Evolutionary conservation across 2,797 vertebrate genomes (phyloP), one percentile per base, ranked within the genome.

Genomic region (Anguilla megastoma): DNA sequence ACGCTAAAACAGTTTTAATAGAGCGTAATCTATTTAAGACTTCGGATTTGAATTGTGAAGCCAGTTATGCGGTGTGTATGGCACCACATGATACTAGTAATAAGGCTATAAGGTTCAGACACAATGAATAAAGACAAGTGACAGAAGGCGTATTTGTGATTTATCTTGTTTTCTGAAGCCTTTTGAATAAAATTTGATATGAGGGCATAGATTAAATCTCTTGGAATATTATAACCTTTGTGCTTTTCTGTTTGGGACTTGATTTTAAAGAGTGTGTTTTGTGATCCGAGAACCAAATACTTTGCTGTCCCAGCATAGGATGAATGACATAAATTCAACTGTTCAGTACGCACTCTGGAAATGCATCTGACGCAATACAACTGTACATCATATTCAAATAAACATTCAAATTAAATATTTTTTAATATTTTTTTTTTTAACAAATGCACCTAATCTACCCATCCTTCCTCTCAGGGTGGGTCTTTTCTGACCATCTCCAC

Each of bases 171-270:
- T 85, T 90, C 85, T 76, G 56, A 89, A 48, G 71, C 71, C 90
- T 93, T 94, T 92, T 91, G 91, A 94, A 95, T 86, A 88, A 79
- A 87, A 90, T 91, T 90, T 90, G 92, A 93, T 93, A 92, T 90
- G 93, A 92, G 90, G 89, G 63, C 87, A 82, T 91, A 91, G 88
- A 92, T 90, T 90, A 93, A 95, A 94, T 94, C 93, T 89, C 92
- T 88, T 91, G 89, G 92, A 94, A 90, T 76, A 21, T 41, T 76
- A 16, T 41, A 76, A 41, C 71, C 3, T 36, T 76, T 76, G 10
- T 36, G 3, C 30, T 6, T 30, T 41, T 76, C 33, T 76, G 33
- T 76, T 41, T 8, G 12, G 71, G 30, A 27, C 30, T 12, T 33
- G 0, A 36, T 36, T 76, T 76, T 5, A 33, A 14, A 9, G 30